Evolutionary conservation across 2,888 invertebrate species (phyloP), one percentile per base, ranked within the genome.

Genomic region (Volucella inanis): DNA sequence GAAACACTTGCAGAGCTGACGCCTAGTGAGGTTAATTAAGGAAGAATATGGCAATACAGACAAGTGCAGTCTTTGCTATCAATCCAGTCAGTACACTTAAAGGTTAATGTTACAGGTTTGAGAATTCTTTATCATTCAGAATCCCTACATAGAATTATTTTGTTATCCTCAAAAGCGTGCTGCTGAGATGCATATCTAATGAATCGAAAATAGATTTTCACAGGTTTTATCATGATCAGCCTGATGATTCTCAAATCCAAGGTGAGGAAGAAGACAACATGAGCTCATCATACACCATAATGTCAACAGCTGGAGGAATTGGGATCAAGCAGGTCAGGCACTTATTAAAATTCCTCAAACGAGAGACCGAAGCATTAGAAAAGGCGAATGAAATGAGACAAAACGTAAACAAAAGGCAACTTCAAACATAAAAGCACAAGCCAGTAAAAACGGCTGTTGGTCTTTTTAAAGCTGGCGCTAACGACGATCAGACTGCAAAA

Each of bases 281-380:
- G n/a, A n/a, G n/a, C n/a, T n/a, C n/a, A n/a, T n/a, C n/a, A n/a
- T n/a, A n/a, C n/a, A n/a, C n/a, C 43, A 2, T 18, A 39, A n/a
- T n/a, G 6, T 8, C 18, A 11, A 22, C 52, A 39, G 31, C 43
- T 15, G 68, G 39, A 2, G 15, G 22, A 41, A 39, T 50, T 31
- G 67, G 61, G 2, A 59, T 49, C 4, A 71, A 57, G 15, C 59
- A 71, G 59, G 70, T 59, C 12, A 71, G 57, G 11, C 50, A 45
- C 11, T 55, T 76, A 38, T 55, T 76, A 38, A 61, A 39, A 61
- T 77, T 77, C 52, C 52, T 77, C 3, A 62, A 77, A 52, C 45
- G 61, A 43, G 52, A 68, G 14, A 68, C 61, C 4, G 67, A 76
- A 31, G 45, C 76, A 9, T 50, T 77, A 0, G 61, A 71, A n/a